Conservation (phyloP, 2,113 vertebrate species). For the Eonycteris spelaea region DNA sequence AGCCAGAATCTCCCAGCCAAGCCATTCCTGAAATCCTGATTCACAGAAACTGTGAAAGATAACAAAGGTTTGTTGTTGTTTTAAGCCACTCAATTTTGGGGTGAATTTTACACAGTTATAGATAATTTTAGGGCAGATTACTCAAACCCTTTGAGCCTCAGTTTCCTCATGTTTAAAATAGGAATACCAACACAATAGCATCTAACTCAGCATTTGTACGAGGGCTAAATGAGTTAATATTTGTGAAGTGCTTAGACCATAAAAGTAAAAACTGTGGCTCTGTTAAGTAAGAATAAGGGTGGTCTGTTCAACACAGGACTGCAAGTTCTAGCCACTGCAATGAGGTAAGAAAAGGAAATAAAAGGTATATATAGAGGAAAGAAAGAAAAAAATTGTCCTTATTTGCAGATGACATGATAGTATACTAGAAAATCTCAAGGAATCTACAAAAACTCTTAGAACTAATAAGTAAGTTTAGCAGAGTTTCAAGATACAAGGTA, state of each 20-base stretch:
- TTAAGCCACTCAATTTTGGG: neutral
- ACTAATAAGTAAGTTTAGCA: neutral
- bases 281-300: neutral
- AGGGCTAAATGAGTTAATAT: neutral
- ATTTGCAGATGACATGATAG: neutral
- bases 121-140: neutral
- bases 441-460: neutral
- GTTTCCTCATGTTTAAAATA: neutral
- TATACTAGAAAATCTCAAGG: neutral
- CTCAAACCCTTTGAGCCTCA: neutral
- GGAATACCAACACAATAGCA: neutral
- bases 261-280: neutral
- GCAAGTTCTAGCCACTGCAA: neutral
- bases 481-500: neutral
- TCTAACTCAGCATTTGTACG: neutral
- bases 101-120: neutral
- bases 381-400: neutral
- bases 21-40: neutral
- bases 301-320: neutral
- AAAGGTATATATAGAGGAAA: neutral
- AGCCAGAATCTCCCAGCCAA: neutral
- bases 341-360: neutral
- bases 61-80: neutral
- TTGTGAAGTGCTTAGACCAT: neutral
- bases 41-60: neutral